phyloP scores from a whole-genome alignment of 2,113 vertebrate species.

The Morone chrysops region DNA sequence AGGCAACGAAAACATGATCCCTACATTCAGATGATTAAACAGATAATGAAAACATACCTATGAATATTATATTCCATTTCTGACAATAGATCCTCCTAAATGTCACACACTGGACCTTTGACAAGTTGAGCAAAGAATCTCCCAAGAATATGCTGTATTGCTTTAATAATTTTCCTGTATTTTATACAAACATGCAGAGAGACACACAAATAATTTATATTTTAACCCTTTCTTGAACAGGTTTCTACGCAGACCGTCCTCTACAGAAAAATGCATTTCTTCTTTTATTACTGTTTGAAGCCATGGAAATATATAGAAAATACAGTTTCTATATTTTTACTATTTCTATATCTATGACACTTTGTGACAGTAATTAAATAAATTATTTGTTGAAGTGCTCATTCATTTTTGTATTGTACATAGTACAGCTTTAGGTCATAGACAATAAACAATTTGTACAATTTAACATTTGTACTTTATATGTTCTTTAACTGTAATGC shows the following conservation, averaged over 20 bases:
- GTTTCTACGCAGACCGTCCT: background rate
- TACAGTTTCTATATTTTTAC: constrained; percentile 13
- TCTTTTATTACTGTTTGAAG: background rate
- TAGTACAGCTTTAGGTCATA: background rate
- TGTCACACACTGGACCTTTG: too few relatives aligned
- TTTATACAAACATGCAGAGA: constrained; percentile 1
- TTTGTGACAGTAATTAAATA: background rate
- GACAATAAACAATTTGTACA: constrained; percentile 30
- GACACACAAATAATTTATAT: background rate
- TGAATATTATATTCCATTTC: too few relatives aligned
- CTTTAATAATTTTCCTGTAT: background rate
- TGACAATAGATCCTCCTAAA: too few relatives aligned
- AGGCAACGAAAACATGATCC: too few relatives aligned
- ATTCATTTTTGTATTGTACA: constrained; percentile 1
- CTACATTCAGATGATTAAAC: too few relatives aligned
- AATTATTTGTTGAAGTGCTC: background rate
- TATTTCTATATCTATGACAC: constrained; percentile 5
- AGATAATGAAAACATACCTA: too few relatives aligned
- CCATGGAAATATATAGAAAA: background rate
- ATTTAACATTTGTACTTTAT: background rate
- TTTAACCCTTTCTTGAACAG: background rate
- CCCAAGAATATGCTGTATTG: background rate
- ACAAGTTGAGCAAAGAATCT: background rate
- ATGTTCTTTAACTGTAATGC: background rate
- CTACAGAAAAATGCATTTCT: background rate